A percentile compares a stretch with the other conserved stretches of the same genome.
phyloP scores from a whole-genome alignment of 2,113 vertebrate genomes.

The Notothenia rossii region DNA sequence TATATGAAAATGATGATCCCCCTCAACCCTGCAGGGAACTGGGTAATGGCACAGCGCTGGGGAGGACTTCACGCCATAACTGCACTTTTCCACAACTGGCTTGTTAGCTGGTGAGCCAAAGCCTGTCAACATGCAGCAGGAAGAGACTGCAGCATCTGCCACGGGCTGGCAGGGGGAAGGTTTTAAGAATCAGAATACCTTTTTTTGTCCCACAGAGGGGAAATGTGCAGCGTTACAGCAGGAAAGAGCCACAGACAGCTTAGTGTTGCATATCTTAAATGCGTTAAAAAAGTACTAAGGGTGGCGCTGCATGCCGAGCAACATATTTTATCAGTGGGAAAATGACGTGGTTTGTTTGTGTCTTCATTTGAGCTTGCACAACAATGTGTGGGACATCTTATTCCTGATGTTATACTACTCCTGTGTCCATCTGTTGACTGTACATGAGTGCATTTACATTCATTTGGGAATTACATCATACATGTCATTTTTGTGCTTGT shows the following conservation, averaged over 20 bases:
- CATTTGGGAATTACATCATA: neutral
- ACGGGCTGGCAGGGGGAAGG: constrained; percentile 36
- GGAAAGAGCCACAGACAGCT: too few relatives aligned
- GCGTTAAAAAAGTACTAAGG: too few relatives aligned
- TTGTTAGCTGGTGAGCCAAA: constrained; percentile 72
- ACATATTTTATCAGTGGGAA: constrained; percentile 16
- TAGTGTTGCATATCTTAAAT: too few relatives aligned
- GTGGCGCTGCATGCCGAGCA: constrained; percentile 40
- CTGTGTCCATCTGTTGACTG: neutral
- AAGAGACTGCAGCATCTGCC: constrained; percentile 57
- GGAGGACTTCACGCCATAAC: constrained; percentile 72
- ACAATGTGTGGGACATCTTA: neutral
- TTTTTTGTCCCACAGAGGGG: too few relatives aligned
- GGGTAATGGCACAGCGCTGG: constrained; percentile 75
- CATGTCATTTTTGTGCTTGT: neutral
- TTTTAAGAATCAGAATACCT: neutral
- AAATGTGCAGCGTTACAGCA: too few relatives aligned
- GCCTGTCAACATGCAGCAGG: constrained; percentile 62
- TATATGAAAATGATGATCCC: constrained; percentile 81
- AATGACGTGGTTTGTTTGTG: neutral
- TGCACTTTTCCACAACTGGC: constrained; percentile 62
- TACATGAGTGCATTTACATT: neutral
- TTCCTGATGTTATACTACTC: neutral
- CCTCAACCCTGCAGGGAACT: constrained; percentile 69
- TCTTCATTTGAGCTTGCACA: constrained; percentile 4